phyloP scores from a whole-genome alignment of 2,797 vertebrate species.

The Myotis daubentonii region DNA sequence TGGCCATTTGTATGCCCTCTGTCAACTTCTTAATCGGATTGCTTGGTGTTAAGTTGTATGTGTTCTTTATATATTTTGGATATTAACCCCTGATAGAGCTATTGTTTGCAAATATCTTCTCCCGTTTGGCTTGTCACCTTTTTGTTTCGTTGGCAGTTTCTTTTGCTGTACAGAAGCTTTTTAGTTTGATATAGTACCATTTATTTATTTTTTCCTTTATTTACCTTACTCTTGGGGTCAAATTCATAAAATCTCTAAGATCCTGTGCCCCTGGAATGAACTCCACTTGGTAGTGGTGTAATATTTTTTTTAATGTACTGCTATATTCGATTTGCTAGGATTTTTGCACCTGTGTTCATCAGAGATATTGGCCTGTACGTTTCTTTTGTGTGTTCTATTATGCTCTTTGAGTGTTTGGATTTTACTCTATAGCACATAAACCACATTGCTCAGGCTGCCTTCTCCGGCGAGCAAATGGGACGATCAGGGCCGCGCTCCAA shows the following conservation, averaged over 20 bases:
- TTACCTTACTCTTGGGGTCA: too few relatives aligned
- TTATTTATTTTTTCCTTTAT: neutral
- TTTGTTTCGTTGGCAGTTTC: neutral
- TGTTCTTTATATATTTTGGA: neutral
- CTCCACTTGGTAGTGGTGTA: neutral
- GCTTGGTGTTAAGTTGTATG: neutral
- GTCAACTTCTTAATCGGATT: neutral
- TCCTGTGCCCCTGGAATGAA: neutral
- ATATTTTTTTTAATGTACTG: neutral
- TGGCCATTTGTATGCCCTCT: neutral
- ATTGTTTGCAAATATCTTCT: neutral
- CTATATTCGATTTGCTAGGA: neutral
- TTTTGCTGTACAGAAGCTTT: neutral
- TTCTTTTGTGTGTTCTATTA: neutral
- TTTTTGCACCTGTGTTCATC: neutral
- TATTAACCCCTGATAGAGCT: neutral
- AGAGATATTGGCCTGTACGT: neutral
- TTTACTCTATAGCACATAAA: neutral
- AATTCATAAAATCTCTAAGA: too few relatives aligned
- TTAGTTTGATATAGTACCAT: neutral
- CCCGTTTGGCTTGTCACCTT: neutral
- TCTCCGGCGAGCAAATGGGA: too few relatives aligned
- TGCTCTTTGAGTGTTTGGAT: neutral
- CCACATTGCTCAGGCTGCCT: rapidly evolving
- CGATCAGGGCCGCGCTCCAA: neutral